Evolutionary conservation across 2,888 invertebrate species (phyloP).

Genomic region (Melinaea menophilus): DNA sequence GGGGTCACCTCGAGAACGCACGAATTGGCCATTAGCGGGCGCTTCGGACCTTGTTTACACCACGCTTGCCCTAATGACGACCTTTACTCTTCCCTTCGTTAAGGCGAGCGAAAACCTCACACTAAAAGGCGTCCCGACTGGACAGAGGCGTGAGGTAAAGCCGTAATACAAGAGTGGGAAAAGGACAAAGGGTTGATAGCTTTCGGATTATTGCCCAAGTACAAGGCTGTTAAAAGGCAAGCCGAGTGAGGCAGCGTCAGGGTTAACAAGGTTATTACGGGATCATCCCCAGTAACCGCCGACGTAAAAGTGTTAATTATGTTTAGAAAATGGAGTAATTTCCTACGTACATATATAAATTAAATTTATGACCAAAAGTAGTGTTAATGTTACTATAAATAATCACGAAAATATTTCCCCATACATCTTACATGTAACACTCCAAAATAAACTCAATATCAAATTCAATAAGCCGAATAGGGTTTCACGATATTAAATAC

Average conservation of each 20-base stretch:
- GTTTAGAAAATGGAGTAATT: constrained; percentile 66
- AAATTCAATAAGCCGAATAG: too few species aligned
- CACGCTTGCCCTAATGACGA: constrained; percentile 79
- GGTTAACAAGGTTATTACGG: constrained; percentile 79
- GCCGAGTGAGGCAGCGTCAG: constrained; percentile 69
- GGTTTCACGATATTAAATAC: too few species aligned
- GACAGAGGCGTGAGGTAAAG: constrained; percentile 62
- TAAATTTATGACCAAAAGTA: neutral
- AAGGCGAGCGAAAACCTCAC: constrained; percentile 78
- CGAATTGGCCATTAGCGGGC: constrained; percentile 79
- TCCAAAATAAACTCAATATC: too few species aligned
- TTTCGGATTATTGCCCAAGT: constrained; percentile 77
- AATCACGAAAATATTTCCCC: neutral
- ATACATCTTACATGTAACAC: too few species aligned
- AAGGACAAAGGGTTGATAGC: constrained; percentile 71
- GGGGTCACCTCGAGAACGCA: constrained; percentile 74
- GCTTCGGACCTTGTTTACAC: constrained; percentile 78
- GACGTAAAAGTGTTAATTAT: constrained; percentile 77
- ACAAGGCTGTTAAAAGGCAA: constrained; percentile 76
- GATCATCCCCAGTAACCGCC: constrained; percentile 74
- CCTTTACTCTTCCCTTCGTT: constrained; percentile 79
- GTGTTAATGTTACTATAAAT: neutral
- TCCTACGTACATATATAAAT: constrained; percentile 26
- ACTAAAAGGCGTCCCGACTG: constrained; percentile 75
- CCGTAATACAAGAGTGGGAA: constrained; percentile 48